These are phyloP conservation scores for Haliaeetus leucogaster DNA, from an alignment of 2,113 vertebrate species.

Conservation along the genomic window DNA sequence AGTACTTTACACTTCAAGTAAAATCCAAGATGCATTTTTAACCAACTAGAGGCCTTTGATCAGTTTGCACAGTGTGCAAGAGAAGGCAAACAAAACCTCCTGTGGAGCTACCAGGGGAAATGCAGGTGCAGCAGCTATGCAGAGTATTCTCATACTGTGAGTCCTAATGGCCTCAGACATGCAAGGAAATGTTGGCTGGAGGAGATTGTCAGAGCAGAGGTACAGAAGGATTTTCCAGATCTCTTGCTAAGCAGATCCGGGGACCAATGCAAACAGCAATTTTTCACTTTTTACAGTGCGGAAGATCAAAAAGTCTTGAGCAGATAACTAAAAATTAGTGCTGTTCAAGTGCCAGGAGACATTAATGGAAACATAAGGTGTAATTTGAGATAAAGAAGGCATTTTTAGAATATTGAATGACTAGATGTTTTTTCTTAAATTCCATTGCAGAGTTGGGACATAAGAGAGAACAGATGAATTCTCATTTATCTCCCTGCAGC, in stretches of 20 bases:
- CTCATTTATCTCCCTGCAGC: background rate
- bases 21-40: conserved; percentile 41
- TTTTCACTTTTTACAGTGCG: background rate
- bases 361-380: background rate
- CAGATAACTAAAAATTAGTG: background rate
- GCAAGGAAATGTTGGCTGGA: background rate
- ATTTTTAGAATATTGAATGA: conserved; percentile 28
- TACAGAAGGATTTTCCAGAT: background rate
- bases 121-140: conserved; percentile 35
- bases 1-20: conserved; percentile 15
- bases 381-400: conserved; percentile 8
- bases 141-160: background rate
- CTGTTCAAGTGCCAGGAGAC: background rate
- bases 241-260: background rate
- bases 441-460: background rate
- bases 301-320: conserved; percentile 8
- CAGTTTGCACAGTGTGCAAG: background rate
- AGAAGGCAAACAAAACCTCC: conserved; percentile 47
- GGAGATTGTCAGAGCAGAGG: background rate
- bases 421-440: background rate
- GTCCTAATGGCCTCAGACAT: background rate
- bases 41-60: conserved; percentile 12
- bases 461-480: conserved; percentile 10
- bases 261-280: background rate
- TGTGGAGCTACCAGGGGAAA: conserved; percentile 42